A percentile compares a stretch with the other conserved stretches of the same genome.
These are phyloP conservation scores for Graptemys geographica DNA, from an alignment of 2,797 vertebrate genomes.

Conservation along the genomic window DNA sequence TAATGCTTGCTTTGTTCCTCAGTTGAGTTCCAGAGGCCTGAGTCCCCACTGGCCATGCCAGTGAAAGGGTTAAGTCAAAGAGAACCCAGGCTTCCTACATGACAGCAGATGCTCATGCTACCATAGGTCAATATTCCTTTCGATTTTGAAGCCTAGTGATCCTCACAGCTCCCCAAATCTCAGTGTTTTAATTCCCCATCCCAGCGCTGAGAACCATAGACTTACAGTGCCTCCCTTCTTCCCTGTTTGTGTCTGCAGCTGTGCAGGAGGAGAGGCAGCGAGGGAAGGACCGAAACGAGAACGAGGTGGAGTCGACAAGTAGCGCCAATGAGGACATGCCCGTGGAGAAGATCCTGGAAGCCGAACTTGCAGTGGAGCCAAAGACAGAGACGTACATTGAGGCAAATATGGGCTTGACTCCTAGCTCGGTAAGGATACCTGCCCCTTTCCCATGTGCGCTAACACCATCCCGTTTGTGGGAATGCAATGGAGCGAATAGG, in stretches of 20 bases:
- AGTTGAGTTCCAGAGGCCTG: accelerated
- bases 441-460: neutral
- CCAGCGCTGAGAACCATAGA: accelerated
- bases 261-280: constrained; percentile 98
- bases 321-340: constrained; percentile 98
- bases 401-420: constrained; percentile 90
- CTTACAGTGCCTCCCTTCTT: neutral
- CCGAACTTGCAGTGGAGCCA: constrained; percentile 96
- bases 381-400: constrained; percentile 98
- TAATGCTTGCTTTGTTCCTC: neutral
- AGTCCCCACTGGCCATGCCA: neutral
- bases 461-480: accelerated
- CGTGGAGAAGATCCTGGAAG: constrained; percentile 98
- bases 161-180: accelerated
- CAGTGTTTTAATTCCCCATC: neutral
- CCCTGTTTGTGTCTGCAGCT: constrained; percentile 79
- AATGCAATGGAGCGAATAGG: accelerated
- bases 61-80: neutral
- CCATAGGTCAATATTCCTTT: neutral
- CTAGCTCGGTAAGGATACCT: constrained; percentile 90
- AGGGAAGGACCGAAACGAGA: constrained; percentile 95
- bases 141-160: accelerated
- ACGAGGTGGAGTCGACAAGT: constrained; percentile 94
- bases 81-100: neutral
- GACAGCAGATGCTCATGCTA: neutral